phyloP scores from a whole-genome alignment of 2,797 vertebrate species.

The Sebastes vulpes region DNA sequence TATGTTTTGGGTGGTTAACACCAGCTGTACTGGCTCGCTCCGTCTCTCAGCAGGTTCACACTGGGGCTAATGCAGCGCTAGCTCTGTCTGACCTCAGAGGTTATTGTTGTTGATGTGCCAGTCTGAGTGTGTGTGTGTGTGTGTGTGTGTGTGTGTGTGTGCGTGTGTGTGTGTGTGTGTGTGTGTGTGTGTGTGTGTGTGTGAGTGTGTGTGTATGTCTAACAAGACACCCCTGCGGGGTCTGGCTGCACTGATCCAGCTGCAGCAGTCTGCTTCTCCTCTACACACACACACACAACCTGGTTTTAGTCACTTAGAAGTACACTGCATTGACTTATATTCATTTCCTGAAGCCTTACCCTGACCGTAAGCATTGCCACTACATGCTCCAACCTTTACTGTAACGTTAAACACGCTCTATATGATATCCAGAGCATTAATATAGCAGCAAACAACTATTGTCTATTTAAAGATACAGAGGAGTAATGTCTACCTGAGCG shows the following conservation, averaged over 20 bases:
- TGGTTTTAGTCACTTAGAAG: conserved; percentile 42
- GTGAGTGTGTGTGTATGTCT: conserved; percentile 53
- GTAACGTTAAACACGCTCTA: not conserved
- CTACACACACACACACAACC: conserved; percentile 18
- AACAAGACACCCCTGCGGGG: conserved; percentile 76
- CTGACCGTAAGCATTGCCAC: not conserved
- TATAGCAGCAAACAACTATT: too few species aligned
- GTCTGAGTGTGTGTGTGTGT: conserved; percentile 29
- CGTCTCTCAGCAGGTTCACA: conserved; percentile 80
- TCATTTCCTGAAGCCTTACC: not conserved
- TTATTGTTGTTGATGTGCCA: conserved; percentile 71
- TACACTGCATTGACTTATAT: conserved; percentile 10
- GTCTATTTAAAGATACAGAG: too few species aligned
- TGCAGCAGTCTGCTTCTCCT: conserved; percentile 57
- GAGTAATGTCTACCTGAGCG: too few species aligned
- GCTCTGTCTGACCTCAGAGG: conserved; percentile 77
- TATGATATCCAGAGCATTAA: too few species aligned
- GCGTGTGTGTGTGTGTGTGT: conserved; percentile 21
- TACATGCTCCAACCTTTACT: not conserved
- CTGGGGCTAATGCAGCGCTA: conserved; percentile 76
- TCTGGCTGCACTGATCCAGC: conserved; percentile 72
- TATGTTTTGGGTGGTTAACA: conserved; percentile 79
- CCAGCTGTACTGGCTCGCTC: conserved; percentile 73
- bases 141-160: conserved; percentile 30
- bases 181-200: conserved; percentile 34